phyloP scores from a whole-genome alignment of 1,140 invertebrate species.

The Drosophila lowei region DNA sequence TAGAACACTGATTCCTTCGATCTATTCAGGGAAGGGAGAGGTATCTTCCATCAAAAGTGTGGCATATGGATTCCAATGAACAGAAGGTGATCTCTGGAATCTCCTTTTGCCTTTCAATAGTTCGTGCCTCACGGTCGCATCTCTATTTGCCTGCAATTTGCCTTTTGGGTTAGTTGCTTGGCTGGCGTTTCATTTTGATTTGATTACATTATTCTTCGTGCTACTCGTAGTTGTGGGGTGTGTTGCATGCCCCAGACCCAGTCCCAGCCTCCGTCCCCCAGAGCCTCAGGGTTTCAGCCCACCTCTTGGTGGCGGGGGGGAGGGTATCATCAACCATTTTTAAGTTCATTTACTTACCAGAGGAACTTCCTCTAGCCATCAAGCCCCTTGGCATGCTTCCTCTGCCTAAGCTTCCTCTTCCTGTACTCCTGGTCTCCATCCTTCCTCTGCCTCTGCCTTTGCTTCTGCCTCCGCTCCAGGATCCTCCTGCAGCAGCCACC shows the following conservation, averaged over 20 bases:
- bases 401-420: too few relatives aligned
- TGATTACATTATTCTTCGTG: conserved; percentile 71
- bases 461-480: neutral
- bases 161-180: conserved; percentile 63
- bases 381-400: too few relatives aligned
- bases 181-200: conserved; percentile 68
- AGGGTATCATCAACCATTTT: conserved; percentile 54
- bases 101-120: too few relatives aligned
- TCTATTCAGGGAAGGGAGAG: too few relatives aligned
- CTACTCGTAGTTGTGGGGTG: too few relatives aligned
- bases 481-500: conserved; percentile 19
- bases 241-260: conserved; percentile 20
- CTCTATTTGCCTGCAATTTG: conserved; percentile 40
- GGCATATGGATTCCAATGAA: too few relatives aligned
- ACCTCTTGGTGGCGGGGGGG: conserved; percentile 3
- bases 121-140: conserved; percentile 7
- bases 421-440: conserved; percentile 1
- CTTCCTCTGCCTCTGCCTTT: neutral
- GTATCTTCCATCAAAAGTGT: too few relatives aligned
- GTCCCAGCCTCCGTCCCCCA: conserved; percentile 18
- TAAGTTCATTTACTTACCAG: conserved; percentile 75
- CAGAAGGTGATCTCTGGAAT: too few relatives aligned
- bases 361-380: too few relatives aligned
- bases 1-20: too few relatives aligned
- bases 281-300: conserved; percentile 1